Percentiles rank a stretch among this genome's conserved stretches.
phyloP scores from a whole-genome alignment of 2,113 vertebrate genomes.

The Paedocypris sp. region DNA sequence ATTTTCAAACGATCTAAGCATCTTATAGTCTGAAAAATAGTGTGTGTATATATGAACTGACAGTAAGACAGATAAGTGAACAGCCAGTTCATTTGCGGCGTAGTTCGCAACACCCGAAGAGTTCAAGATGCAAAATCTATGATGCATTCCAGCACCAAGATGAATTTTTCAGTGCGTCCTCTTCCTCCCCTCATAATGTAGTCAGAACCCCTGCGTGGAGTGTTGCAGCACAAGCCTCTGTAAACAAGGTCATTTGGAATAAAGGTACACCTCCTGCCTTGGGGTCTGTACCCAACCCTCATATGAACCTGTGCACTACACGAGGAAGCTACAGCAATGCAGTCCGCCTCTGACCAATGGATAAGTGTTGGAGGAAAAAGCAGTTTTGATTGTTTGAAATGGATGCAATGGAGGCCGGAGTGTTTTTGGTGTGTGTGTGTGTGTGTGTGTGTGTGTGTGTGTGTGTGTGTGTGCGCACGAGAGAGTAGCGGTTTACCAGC shows the following conservation, averaged over 20 bases:
- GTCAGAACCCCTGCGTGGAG: constrained; percentile 48
- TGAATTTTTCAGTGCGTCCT: constrained; percentile 8
- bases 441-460: too few species aligned
- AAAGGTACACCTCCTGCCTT: constrained; percentile 58
- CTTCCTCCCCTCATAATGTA: constrained; percentile 45
- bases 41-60: too few species aligned
- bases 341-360: neutral
- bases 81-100: too few species aligned
- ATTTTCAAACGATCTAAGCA: too few species aligned
- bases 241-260: constrained; percentile 67
- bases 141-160: neutral
- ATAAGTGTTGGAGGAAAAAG: neutral
- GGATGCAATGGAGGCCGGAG: too few species aligned
- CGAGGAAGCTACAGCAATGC: neutral
- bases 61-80: too few species aligned
- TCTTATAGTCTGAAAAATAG: too few species aligned
- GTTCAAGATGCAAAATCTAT: neutral
- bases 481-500: neutral
- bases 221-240: constrained; percentile 43
- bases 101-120: neutral
- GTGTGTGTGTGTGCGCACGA: constrained; percentile 33
- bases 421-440: too few species aligned
- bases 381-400: neutral
- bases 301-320: constrained; percentile 42
- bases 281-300: constrained; percentile 33